A percentile compares a stretch with the other conserved stretches of the same genome.
Evolutionary conservation across 2,888 invertebrate genomes (phyloP).

Genomic region (Eupithecia centaureata): DNA sequence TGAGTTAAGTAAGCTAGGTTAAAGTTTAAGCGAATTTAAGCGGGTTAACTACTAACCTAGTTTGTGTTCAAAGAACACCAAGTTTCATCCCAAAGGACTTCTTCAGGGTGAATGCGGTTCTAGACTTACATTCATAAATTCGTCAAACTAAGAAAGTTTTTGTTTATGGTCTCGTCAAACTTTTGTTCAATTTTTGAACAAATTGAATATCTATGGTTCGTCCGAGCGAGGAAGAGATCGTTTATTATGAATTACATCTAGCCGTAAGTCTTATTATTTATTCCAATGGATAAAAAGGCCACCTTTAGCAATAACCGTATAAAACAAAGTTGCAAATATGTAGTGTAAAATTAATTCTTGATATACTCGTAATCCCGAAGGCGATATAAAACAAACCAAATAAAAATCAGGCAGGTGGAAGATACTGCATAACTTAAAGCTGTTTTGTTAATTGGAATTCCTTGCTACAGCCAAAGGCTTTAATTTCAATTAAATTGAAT

Average conservation of each 20-base stretch:
- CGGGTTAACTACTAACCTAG: no score
- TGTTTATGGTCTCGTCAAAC: neutral
- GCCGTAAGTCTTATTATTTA: neutral
- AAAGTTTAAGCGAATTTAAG: no score
- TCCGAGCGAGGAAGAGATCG: neutral
- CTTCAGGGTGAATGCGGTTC: no score
- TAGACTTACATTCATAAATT: no score
- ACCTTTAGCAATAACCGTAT: neutral
- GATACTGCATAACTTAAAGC: conserved; percentile 33
- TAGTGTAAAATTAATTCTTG: conserved; percentile 7
- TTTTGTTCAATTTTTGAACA: neutral
- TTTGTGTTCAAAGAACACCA: no score
- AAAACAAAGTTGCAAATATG: conserved; percentile 1
- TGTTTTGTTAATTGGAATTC: conserved; percentile 23
- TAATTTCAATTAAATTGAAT: conserved; percentile 16
- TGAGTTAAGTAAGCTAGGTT: no score
- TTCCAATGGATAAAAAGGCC: neutral
- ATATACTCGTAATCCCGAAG: conserved; percentile 19
- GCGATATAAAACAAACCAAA: conserved; percentile 38
- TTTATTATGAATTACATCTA: neutral
- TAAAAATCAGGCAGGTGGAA: conserved; percentile 38
- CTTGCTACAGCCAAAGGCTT: conserved; percentile 12
- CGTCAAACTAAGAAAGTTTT: no score
- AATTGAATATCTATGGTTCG: neutral
- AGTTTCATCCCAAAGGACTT: no score